These are phyloP conservation scores for Drosophila punjabiensis DNA, from an alignment of 1,140 invertebrate genomes.

Conservation along the genomic window DNA sequence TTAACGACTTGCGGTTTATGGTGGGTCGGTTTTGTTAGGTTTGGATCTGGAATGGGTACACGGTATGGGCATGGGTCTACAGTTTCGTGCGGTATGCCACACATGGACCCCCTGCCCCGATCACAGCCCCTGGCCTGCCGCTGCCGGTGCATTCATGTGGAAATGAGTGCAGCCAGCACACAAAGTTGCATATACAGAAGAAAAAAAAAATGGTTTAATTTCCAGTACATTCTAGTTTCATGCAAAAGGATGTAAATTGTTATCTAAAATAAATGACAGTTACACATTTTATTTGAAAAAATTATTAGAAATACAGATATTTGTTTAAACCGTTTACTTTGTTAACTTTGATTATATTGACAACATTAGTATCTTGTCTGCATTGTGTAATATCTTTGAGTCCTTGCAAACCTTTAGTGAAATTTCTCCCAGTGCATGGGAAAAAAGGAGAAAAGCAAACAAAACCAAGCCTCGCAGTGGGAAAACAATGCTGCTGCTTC, in stretches of 20 bases:
- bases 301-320: neutral
- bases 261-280: neutral
- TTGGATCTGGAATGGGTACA: constrained; percentile 25
- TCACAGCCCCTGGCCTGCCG: constrained; percentile 30
- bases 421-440: constrained; percentile 20
- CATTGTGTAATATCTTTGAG: too few species aligned
- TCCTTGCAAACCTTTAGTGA: too few species aligned
- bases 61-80: constrained; percentile 36
- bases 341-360: too few species aligned
- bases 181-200: constrained; percentile 59
- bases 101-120: constrained; percentile 29
- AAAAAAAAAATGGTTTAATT: constrained; percentile 18
- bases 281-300: neutral
- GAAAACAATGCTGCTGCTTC: constrained; percentile 68
- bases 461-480: constrained; percentile 64
- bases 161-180: constrained; percentile 75
- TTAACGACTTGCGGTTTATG: constrained; percentile 74
- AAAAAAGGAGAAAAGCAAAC: constrained; percentile 57
- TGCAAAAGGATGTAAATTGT: too few species aligned
- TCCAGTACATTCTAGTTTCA: neutral
- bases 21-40: constrained; percentile 25
- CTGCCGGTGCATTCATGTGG: constrained; percentile 75
- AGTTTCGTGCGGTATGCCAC: constrained; percentile 43
- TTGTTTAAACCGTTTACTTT: neutral
- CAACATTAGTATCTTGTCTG: neutral